Evolutionary conservation across 2,888 invertebrate species (phyloP).

Genomic region (Amblyjoppa fuscipennis): DNA sequence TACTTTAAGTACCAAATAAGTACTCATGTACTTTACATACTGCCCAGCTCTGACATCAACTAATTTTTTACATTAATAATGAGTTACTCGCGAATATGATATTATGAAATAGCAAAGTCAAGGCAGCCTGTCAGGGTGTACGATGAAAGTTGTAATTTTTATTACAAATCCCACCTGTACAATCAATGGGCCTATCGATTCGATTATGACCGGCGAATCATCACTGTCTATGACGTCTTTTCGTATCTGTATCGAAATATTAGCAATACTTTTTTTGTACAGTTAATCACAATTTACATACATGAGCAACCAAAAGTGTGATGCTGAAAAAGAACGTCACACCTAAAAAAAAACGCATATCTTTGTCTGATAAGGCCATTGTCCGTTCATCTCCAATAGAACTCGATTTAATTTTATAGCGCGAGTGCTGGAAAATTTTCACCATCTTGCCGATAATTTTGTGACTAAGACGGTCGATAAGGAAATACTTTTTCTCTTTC

Average conservation of each 20-base stretch:
- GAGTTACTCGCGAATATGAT: background rate
- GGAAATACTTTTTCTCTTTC: too few species aligned
- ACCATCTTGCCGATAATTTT: too few species aligned
- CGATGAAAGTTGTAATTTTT: background rate
- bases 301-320: too few species aligned
- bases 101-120: background rate
- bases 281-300: background rate
- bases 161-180: background rate
- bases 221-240: background rate
- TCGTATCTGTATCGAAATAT: background rate
- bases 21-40: too few species aligned
- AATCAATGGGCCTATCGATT: background rate
- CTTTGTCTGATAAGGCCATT: too few species aligned
- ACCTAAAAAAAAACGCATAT: too few species aligned
- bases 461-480: too few species aligned
- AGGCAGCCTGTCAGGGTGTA: background rate
- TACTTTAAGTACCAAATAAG: too few species aligned
- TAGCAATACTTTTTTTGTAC: background rate
- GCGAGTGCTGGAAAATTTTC: too few species aligned
- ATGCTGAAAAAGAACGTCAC: too few species aligned
- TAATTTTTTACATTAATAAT: background rate
- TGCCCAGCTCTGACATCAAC: background rate
- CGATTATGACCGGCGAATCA: background rate
- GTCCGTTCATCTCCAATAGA: too few species aligned
- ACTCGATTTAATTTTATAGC: too few species aligned